These are phyloP conservation scores for Heliothis subflexa DNA, from an alignment of 1,140 invertebrate genomes.

Conservation along the genomic window DNA sequence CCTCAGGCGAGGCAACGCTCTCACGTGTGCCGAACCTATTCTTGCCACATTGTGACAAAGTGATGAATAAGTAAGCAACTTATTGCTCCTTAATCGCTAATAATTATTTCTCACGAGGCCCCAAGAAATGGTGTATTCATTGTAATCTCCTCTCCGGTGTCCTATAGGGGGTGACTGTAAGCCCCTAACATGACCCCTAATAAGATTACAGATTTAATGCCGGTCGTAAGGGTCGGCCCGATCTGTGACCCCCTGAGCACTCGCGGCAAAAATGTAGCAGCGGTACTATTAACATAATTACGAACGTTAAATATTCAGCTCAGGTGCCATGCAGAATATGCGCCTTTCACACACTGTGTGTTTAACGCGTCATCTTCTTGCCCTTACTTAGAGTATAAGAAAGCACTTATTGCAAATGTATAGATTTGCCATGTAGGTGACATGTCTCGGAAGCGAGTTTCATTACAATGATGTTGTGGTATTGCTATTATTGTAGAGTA, in stretches of 20 bases:
- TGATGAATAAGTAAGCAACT: not conserved
- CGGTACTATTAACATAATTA: constrained; percentile 11
- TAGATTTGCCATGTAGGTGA: no score
- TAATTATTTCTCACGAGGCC: not conserved
- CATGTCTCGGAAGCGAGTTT: no score
- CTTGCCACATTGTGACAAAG: not conserved
- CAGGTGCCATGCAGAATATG: not conserved
- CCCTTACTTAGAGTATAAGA: no score
- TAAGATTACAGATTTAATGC: constrained; percentile 23
- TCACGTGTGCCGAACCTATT: no score
- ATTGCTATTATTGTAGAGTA: no score
- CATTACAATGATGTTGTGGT: no score
- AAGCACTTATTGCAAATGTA: no score
- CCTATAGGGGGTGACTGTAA: not conserved
- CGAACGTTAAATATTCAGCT: constrained; percentile 15
- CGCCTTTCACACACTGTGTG: not conserved
- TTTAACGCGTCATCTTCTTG: no score
- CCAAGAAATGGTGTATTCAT: constrained; percentile 3
- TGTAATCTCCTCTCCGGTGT: not conserved
- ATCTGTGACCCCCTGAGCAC: constrained; percentile 5
- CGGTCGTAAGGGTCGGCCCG: not conserved
- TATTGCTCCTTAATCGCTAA: not conserved
- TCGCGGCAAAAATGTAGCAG: not conserved
- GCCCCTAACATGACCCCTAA: constrained; percentile 30
- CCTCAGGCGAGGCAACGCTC: no score